These are phyloP conservation scores for Acromyrmex heyeri DNA, from an alignment of 1,140 invertebrate genomes.

Conservation along the genomic window DNA sequence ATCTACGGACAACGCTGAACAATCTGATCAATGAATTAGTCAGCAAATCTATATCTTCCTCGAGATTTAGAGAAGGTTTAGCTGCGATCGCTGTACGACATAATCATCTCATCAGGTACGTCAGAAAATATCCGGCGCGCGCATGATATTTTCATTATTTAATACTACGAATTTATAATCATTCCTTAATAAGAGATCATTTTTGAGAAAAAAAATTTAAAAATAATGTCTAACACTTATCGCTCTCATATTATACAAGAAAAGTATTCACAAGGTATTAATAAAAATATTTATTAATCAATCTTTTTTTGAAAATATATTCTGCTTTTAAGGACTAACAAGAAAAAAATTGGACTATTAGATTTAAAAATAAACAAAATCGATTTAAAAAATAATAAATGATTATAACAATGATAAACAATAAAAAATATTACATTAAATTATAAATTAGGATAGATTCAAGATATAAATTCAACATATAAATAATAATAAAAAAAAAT, in stretches of 20 bases:
- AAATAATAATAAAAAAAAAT: too few relatives aligned
- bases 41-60: not conserved
- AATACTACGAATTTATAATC: not conserved
- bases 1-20: slow-evolving; percentile 56
- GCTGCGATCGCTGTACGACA: slow-evolving; percentile 64
- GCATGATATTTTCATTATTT: not conserved
- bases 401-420: not conserved
- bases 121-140: not conserved
- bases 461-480: not conserved
- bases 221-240: not conserved
- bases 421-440: not conserved
- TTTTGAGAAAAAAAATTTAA: not conserved
- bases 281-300: not conserved
- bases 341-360: not conserved
- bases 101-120: slow-evolving; percentile 72
- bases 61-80: slow-evolving; percentile 49
- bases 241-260: not conserved
- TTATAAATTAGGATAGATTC: not conserved
- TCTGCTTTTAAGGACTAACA: not conserved
- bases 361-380: not conserved
- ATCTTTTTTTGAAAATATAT: not conserved
- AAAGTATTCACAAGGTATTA: not conserved
- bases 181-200: not conserved
- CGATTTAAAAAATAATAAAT: not conserved
- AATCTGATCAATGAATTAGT: slow-evolving; percentile 37